Evolutionary conservation across 2,113 vertebrate genomes (phyloP).

Genomic region (Pipra filicauda): DNA sequence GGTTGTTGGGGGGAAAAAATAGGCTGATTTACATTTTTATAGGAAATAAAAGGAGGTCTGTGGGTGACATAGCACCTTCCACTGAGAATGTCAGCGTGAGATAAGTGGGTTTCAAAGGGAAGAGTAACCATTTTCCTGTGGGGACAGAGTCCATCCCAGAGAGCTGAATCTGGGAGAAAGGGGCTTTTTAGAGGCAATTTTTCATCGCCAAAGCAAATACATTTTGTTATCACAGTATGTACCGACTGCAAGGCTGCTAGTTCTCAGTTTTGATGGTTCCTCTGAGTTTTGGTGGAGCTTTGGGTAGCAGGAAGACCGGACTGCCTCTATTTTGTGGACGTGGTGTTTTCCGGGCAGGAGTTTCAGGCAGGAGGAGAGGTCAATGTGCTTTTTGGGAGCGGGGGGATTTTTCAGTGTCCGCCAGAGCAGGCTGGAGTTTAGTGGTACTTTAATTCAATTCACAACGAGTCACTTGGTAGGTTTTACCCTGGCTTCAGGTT

Average conservation of each 20-base stretch:
- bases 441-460: not conserved
- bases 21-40: slow-evolving; percentile 36
- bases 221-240: not conserved
- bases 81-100: not conserved
- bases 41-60: slow-evolving; percentile 36
- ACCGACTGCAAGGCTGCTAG: not conserved
- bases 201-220: not conserved
- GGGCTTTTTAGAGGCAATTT: not conserved
- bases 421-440: not conserved
- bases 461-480: not conserved
- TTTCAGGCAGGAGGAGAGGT: not conserved
- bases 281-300: not conserved
- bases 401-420: not conserved
- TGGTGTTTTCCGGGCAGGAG: not conserved
- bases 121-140: not conserved
- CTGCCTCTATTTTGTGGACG: not conserved
- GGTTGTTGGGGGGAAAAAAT: not conserved
- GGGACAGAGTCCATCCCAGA: not conserved
- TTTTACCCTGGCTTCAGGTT: not conserved
- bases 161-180: not conserved
- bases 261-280: not conserved
- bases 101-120: not conserved
- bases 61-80: slow-evolving; percentile 40
- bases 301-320: not conserved
- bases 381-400: accelerated